Conservation (phyloP, 2,113 vertebrate genomes). For the Podiceps cristatus region DNA sequence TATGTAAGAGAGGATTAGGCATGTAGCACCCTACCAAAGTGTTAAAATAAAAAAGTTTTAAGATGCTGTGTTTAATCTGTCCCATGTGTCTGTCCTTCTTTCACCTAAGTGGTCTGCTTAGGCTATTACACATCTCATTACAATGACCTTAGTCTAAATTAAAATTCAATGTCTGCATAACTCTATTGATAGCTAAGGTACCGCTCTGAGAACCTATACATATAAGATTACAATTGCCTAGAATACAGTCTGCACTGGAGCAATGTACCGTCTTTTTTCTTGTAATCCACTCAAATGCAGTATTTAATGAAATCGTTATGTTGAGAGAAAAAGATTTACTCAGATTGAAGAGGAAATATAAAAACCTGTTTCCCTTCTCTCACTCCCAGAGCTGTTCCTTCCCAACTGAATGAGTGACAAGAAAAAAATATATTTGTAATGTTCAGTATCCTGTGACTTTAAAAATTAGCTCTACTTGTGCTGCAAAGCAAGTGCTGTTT, state of each 20-base stretch:
- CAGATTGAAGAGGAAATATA: background rate
- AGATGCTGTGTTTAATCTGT: background rate
- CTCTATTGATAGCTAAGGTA: background rate
- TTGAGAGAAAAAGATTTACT: background rate
- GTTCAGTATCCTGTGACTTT: background rate
- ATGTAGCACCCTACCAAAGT: background rate
- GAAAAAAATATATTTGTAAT: background rate
- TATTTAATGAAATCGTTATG: background rate
- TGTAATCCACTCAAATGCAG: background rate
- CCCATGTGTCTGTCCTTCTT: background rate
- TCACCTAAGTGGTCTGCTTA: background rate
- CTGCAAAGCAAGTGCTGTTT: background rate
- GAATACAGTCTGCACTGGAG: background rate
- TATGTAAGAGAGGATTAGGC: background rate
- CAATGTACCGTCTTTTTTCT: background rate
- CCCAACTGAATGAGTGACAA: background rate
- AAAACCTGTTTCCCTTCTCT: background rate
- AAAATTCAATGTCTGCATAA: background rate
- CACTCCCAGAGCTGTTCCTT: background rate
- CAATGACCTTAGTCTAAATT: background rate
- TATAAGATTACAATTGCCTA: background rate
- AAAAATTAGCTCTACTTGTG: background rate
- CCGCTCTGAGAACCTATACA: background rate
- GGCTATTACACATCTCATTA: background rate
- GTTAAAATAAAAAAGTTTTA: background rate